Base-by-base conservation (phyloP, 2,888 invertebrate species). In the Cataglyphis albicans region DNA sequence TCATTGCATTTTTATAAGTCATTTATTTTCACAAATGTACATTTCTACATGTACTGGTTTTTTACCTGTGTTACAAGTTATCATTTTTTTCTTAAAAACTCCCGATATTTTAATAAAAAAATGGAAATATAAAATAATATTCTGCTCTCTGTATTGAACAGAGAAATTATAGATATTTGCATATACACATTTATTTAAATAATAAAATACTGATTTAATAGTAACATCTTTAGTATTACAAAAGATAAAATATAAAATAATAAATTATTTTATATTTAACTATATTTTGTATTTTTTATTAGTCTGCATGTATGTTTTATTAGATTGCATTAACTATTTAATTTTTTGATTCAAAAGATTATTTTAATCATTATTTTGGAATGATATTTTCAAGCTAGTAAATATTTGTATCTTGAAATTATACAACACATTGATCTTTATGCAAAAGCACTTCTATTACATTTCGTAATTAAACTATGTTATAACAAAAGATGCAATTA, bases 1-100 rank as follows among this genome's bases (percentile, higher is more conserved):
- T 38, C 38, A 44, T 48, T 29, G 67, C 29, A 67, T 67, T 67
- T 67, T 48, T 68, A 48, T 10, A 67, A 67, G 38, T 38, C 9
- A 44, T 67, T 44, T 29, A 25, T 25, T n/a, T 12, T 9, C 4
- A 25, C 25, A 41, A 5, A 6, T 12, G 18, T 29, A 18, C 25
- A 44, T 41, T 21, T 41, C 1, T 65, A 41, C 15, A 41, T 15
- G 21, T 65, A 67, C 4, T 15, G 3, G 41, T 25, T 25, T 67
- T 41, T 44, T 44, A 38, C 2, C 10, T 38, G 38, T 35, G 6
- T 38, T 38, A 38, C 38, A 38, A 38, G 9, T 38, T 10, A 38
- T 38, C 38, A 38, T 38, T 1, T 38, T 10, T 10, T 2, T 38
- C 38, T 38, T 38, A 10, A 38, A 38, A 38, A 38, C 10, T 38